phyloP scores from a whole-genome alignment of 2,113 vertebrate genomes.

The Gopherus evgoodei region DNA sequence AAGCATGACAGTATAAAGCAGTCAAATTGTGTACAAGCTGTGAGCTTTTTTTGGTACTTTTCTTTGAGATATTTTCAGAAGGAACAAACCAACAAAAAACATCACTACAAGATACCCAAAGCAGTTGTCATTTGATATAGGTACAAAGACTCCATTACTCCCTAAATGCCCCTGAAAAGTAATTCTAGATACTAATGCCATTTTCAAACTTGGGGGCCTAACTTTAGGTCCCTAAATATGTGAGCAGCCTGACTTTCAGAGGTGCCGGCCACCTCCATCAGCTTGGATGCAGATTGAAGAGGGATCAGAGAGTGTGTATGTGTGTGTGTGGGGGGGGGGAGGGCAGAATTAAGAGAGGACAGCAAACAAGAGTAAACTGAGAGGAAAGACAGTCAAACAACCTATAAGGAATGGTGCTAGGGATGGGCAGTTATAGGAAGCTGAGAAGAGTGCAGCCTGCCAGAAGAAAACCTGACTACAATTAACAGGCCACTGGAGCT shows the following conservation, averaged over 20 bases:
- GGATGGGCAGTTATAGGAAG: not conserved
- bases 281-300: not conserved
- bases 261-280: rapidly evolving
- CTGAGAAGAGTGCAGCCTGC: not conserved
- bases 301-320: not conserved
- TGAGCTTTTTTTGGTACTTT: not conserved
- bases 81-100: slow-evolving; percentile 2
- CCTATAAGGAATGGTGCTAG: not conserved
- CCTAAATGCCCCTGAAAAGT: not conserved
- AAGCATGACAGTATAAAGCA: not conserved
- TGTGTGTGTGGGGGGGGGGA: not conserved
- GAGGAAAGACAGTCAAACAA: not conserved
- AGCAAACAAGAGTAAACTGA: not conserved
- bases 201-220: not conserved
- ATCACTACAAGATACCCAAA: not conserved
- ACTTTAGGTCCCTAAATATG: not conserved
- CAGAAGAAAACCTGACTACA: not conserved
- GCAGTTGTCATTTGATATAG: not conserved
- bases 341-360: not conserved
- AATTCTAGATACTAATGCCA: not conserved
- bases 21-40: not conserved
- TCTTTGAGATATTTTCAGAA: not conserved
- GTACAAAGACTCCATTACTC: not conserved
- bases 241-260: not conserved
- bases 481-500: not conserved